Evolutionary conservation across 2,888 invertebrate species (phyloP), one percentile per base, ranked within the genome.

Genomic region (Ophraella communa): DNA sequence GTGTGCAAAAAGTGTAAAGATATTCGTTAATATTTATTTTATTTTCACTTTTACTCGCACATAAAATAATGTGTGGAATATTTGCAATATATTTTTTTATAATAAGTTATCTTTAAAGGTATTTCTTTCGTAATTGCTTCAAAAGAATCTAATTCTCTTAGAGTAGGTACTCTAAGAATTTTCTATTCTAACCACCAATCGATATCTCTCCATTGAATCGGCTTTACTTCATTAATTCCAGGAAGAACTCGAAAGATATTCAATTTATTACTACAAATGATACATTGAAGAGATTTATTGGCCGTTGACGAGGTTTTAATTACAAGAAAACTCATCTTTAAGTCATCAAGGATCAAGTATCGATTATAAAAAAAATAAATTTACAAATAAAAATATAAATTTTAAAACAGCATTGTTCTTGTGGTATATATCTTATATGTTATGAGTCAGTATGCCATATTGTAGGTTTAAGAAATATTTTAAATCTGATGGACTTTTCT

Each of bases 201-300:
- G 71, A 73, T 72, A 73, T 74, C 72, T 69, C 71, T 51, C 67
- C 61, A n/a, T n/a, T 54, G 68, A 74, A 65, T 72, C 71, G 70
- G 73, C 67, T 70, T 68, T 66, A 70, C 67, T 66, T 72, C 71
- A 73, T 73, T 74, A 73, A 66, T 70, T 71, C 70, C 71, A 69
- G 73, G 73, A 74, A 74, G 74, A 66, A 57, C 60, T 63, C 14
- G 4, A 67, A 69, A 69, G 69, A 66, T 53, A 53, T 56, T 55
- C 60, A 68, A 72, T 73, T 72, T 72, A 72, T 70, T 72, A 63
- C 68, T 47, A 66, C 62, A 68, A 69, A 62, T 59, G 64, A 69
- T 68, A 68, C 64, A 68, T 67, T 69, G 65, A 64, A 64, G 18
- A 35, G 21, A 58, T 42, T 44, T 45, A 56, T 56, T 45, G 18